Evolutionary conservation across 2,888 invertebrate species (phyloP).

Genomic region (Lagria hirta): DNA sequence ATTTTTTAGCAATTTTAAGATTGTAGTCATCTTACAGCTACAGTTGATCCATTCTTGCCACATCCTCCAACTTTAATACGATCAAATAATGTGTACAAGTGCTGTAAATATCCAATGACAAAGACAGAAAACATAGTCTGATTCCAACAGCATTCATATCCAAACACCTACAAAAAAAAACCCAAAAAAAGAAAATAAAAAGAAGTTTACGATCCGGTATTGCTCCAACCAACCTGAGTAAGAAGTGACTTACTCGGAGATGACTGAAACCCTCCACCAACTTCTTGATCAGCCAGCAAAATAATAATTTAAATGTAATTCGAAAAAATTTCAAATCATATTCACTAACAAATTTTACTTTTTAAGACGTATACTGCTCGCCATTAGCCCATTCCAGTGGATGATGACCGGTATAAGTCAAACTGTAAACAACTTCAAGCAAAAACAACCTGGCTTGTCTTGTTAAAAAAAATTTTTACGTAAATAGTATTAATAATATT

Average conservation of each 20-base stretch:
- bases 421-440: too few species aligned
- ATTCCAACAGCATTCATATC: constrained; percentile 52
- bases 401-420: too few species aligned
- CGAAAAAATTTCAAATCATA: too few species aligned
- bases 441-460: too few species aligned
- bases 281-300: constrained; percentile 7
- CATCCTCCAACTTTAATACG: constrained; percentile 81
- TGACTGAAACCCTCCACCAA: constrained; percentile 14
- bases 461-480: too few species aligned
- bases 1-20: constrained; percentile 3
- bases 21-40: constrained; percentile 73
- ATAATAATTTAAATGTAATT: too few species aligned
- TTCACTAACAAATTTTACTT: too few species aligned
- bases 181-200: constrained; percentile 7
- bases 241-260: constrained; percentile 15
- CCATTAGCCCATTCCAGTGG: too few species aligned
- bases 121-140: constrained; percentile 53
- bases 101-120: constrained; percentile 64
- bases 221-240: constrained; percentile 31
- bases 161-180: constrained; percentile 53
- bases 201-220: constrained; percentile 11
- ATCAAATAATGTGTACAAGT: constrained; percentile 69
- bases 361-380: too few species aligned
- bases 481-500: too few species aligned
- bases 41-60: constrained; percentile 95